A percentile compares a stretch with the other conserved stretches of the same genome.
These are phyloP conservation scores for Euproctis similis DNA, from an alignment of 2,888 invertebrate species.

Conservation along the genomic window DNA sequence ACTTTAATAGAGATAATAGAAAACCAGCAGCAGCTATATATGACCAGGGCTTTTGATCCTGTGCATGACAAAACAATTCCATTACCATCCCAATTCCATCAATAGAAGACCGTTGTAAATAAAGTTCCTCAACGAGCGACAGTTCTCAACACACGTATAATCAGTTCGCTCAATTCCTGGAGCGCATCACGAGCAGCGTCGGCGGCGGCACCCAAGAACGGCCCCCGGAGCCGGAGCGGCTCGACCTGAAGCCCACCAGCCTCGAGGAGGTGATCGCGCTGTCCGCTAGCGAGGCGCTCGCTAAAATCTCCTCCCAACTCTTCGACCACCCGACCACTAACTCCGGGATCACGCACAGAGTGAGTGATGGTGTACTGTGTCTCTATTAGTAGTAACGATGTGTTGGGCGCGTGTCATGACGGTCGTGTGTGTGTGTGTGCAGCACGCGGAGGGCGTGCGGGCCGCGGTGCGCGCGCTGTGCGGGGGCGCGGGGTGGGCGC, in stretches of 20 bases:
- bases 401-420: no score
- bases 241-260: constrained; percentile 44
- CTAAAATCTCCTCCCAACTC: constrained; percentile 47
- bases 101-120: no score
- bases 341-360: constrained; percentile 61
- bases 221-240: constrained; percentile 36
- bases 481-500: constrained; percentile 86
- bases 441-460: constrained; percentile 55
- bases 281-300: constrained; percentile 39
- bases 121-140: constrained; percentile 21
- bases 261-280: constrained; percentile 57
- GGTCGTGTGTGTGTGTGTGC: no score
- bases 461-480: constrained; percentile 65
- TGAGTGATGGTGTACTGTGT: constrained; percentile 30
- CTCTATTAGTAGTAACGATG: no score
- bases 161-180: constrained; percentile 84
- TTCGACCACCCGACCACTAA: constrained; percentile 56
- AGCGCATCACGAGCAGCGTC: constrained; percentile 80
- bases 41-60: no score
- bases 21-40: no score
- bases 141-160: constrained; percentile 88
- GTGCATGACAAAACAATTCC: no score
- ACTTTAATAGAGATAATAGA: no score
- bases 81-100: no score
- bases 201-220: constrained; percentile 68